Conservation (phyloP, 2,888 invertebrate genomes). For the Apeira syringaria region DNA sequence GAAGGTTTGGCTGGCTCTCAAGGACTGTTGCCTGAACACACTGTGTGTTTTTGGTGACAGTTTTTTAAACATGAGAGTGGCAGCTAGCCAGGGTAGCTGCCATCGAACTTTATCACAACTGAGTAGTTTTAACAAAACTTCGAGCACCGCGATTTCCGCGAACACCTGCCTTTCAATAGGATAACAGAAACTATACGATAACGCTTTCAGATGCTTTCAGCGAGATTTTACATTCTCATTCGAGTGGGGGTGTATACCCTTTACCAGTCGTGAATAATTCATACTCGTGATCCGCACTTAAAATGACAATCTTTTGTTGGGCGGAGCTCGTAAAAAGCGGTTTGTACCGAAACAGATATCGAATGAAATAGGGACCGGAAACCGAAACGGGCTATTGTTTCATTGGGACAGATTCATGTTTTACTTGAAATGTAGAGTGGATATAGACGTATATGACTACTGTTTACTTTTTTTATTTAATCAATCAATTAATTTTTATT, state of each 20-base stretch:
- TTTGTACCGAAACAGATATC: constrained; percentile 12
- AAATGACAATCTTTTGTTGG: constrained; percentile 64
- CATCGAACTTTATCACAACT: constrained; percentile 6
- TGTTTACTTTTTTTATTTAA: no score
- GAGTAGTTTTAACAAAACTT: constrained; percentile 16
- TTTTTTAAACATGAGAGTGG: no score
- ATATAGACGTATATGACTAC: no score
- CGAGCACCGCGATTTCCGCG: constrained; percentile 1
- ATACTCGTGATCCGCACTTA: constrained; percentile 62
- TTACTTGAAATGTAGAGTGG: background rate
- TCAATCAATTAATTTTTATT: no score
- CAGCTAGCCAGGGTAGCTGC: no score
- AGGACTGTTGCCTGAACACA: no score
- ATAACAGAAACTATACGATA: constrained; percentile 23
- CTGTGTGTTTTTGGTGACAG: no score
- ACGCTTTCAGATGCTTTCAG: constrained; percentile 28
- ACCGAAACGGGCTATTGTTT: constrained; percentile 10
- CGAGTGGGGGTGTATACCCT: constrained; percentile 46
- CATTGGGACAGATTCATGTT: background rate
- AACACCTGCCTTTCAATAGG: constrained; percentile 20
- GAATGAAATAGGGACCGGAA: constrained; percentile 9
- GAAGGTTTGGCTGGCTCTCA: no score
- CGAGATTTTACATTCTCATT: constrained; percentile 49
- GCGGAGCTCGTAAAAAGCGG: constrained; percentile 50
- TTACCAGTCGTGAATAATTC: constrained; percentile 65